Evolutionary conservation across 2,888 invertebrate species (phyloP).

Genomic region (Melieria omissa): DNA sequence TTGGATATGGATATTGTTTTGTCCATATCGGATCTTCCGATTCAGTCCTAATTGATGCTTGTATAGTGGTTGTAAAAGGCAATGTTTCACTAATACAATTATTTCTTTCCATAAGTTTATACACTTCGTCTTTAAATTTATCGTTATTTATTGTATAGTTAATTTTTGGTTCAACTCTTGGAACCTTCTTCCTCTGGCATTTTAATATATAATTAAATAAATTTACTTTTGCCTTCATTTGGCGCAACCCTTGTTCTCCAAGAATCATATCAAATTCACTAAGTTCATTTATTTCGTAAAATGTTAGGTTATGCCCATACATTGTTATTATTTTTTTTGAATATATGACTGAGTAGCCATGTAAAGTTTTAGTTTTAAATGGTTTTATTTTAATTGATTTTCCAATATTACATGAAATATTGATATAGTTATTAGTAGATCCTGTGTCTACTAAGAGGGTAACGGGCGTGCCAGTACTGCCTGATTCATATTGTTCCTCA

Average conservation of each 20-base stretch:
- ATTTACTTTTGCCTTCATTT: constrained; percentile 12
- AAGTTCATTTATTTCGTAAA: constrained; percentile 13
- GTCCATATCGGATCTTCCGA: constrained; percentile 9
- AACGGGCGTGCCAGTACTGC: too few relatives aligned
- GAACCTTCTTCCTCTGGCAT: constrained; percentile 2
- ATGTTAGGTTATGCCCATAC: not conserved
- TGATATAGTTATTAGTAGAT: too few relatives aligned
- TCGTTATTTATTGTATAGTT: constrained; percentile 20
- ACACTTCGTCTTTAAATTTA: not conserved
- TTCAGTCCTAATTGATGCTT: constrained; percentile 9
- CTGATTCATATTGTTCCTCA: too few relatives aligned
- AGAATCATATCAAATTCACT: constrained; percentile 15
- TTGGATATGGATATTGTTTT: constrained; percentile 26
- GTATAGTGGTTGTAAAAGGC: constrained; percentile 12
- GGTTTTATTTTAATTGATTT: too few relatives aligned
- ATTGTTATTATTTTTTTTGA: not conserved
- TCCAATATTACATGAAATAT: too few relatives aligned
- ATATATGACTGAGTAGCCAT: too few relatives aligned
- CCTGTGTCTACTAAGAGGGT: too few relatives aligned
- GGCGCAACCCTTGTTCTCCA: constrained; percentile 8
- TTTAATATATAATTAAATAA: constrained; percentile 18
- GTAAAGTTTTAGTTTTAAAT: too few relatives aligned
- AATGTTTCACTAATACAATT: constrained; percentile 13
- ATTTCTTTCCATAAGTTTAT: constrained; percentile 16
- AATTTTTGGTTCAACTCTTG: constrained; percentile 1